Evolutionary conservation across 2,113 vertebrate genomes (phyloP), one percentile per base, ranked within the genome.

Genomic region (Hylia prasina): DNA sequence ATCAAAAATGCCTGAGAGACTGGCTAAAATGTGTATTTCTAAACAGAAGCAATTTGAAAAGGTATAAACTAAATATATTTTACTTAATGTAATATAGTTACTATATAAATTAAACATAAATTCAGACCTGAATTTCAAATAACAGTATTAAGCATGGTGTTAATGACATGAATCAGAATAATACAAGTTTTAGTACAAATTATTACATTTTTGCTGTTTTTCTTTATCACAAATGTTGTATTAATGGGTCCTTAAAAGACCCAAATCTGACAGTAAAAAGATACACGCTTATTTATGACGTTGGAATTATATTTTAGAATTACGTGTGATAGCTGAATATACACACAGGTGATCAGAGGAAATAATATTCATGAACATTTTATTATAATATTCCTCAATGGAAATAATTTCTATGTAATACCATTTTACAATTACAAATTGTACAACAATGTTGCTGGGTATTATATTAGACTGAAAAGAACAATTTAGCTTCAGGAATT

Each of bases 331-430:
- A 72, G 42, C 40, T 39, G 56, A 87, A 56, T 42, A 76, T 27
- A 81, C 33, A 82, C 25, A 57, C 6, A 75, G 44, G 13, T 86
- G 75, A 91, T 70, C 45, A 85, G 50, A 88, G 90, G 31, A 42
- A 91, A 75, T 60, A 89, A 82, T 66, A 87, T 40, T 85, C 4
- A 72, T 61, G 7, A 96, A 64, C 16, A 48, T 61, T 91, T 86
- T 69, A 78, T 86, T 75, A 83, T 14, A 4, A 37, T 85, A 82
- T 85, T 80, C 39, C 51, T 81, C 95, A 89, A 83, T 48, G 28
- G 37, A 92, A 83, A 68, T 83, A 81, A 90, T 78, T 87, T 79
- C 60, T 93, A 64, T 71, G 88, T 89, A 89, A 93, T 64, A 78
- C 5, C 21, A 71, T 14, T 68, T 51, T 58, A 68, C 15, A 87